These are phyloP conservation scores for Pogonognathellus flavescens DNA, from an alignment of 1,140 invertebrate species.

Conservation along the genomic window DNA sequence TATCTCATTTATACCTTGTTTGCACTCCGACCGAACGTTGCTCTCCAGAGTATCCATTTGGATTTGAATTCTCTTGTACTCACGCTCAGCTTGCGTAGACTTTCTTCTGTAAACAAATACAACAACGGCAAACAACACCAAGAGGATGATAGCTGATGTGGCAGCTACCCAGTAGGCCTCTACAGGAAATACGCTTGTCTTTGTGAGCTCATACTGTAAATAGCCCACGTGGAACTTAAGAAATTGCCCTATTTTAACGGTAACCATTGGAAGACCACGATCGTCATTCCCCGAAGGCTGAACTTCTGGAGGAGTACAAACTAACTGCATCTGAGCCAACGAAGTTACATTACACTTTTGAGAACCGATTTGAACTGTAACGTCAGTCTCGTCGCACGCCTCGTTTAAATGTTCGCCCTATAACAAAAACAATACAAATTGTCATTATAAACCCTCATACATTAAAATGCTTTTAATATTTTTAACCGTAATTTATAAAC, in stretches of 20 bases:
- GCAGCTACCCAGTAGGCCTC: conserved; percentile 89
- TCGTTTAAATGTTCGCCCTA: conserved; percentile 89
- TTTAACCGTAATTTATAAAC: too few relatives aligned
- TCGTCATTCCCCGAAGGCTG: conserved; percentile 88
- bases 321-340: conserved; percentile 86
- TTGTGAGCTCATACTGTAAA: conserved; percentile 89
- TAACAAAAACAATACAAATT: conserved; percentile 51
- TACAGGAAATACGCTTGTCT: conserved; percentile 85
- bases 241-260: conserved; percentile 89
- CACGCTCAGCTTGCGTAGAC: conserved; percentile 93
- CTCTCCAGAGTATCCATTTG: conserved; percentile 99
- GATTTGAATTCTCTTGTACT: conserved; percentile 97
- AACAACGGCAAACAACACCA: conserved; percentile 87
- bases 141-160: conserved; percentile 84
- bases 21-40: conserved; percentile 97
- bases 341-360: conserved; percentile 93
- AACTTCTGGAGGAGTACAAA: conserved; percentile 88
- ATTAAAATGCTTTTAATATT: too few relatives aligned
- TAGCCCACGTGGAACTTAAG: conserved; percentile 89
- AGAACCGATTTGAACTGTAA: conserved; percentile 92
- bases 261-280: conserved; percentile 86
- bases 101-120: conserved; percentile 90
- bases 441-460: too few relatives aligned
- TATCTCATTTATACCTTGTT: conserved; percentile 78
- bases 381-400: conserved; percentile 92